Percentiles rank a stretch among this genome's conserved stretches.
Evolutionary conservation across 1,140 invertebrate genomes (phyloP).

Genomic region (Schlechtendalia chinensis): DNA sequence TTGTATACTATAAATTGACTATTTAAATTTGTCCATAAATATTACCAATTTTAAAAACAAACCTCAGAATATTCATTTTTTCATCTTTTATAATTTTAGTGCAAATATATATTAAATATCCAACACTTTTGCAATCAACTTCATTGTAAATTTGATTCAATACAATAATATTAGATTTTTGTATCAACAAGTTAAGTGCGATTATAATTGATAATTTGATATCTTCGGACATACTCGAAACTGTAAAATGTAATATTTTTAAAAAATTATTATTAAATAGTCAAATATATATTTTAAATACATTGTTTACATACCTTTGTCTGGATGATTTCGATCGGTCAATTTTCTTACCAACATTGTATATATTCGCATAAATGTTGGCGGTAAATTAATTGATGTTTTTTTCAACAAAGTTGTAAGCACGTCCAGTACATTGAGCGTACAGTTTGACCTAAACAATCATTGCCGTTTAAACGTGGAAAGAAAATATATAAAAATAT

Average conservation of each 20-base stretch:
- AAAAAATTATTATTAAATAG: neutral
- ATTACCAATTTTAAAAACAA: neutral
- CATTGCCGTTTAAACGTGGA: neutral
- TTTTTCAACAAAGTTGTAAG: slow-evolving; percentile 15
- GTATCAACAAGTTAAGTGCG: neutral
- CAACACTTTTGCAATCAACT: slow-evolving; percentile 28
- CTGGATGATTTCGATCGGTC: neutral
- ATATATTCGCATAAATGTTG: slow-evolving; percentile 20
- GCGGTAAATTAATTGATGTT: neutral
- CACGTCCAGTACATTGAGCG: neutral
- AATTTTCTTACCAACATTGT: slow-evolving; percentile 18
- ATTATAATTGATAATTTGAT: slow-evolving; percentile 1
- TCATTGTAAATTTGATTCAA: slow-evolving; percentile 7
- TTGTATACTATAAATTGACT: no score
- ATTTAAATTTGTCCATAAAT: no score
- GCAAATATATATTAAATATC: slow-evolving; percentile 25
- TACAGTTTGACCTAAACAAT: neutral
- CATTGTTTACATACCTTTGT: neutral
- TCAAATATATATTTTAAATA: neutral
- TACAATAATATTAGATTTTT: neutral
- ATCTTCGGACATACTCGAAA: neutral
- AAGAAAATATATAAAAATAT: neutral
- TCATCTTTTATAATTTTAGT: slow-evolving; percentile 27
- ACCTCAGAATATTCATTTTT: slow-evolving; percentile 38
- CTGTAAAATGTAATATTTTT: neutral